Evolutionary conservation across 2,888 invertebrate species (phyloP), one percentile per base, ranked within the genome.

Genomic region (Autographa pulchrina): DNA sequence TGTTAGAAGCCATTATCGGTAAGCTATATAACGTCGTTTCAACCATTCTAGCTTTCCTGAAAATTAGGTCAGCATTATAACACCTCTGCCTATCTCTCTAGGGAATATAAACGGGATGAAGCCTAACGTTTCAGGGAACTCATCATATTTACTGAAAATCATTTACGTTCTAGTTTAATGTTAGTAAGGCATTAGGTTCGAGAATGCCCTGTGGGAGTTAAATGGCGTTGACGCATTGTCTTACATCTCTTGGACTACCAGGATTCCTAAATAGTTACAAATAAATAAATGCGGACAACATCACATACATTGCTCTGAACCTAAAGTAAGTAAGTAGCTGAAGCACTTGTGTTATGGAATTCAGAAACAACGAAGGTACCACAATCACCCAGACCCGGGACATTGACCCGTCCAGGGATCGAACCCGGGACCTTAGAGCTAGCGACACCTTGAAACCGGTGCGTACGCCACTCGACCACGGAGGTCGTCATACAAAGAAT

Each of bases 101-200:
- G 54, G 54, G 54, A 56, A 11, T 48, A 48, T 25, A 25, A 14
- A 16, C n/a, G 48, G 48, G n/a, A 48, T 48, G 48, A n/a, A 48
- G n/a, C 48, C 48, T 48, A 48, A 48, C n/a, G 48, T 48, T 48
- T 48, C 48, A 48, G 38, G 35, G 38, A 7, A 48, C n/a, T 48
- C n/a, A 5, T 48, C n/a, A 48, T 48, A n/a, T 48, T 48, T 48
- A 48, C 48, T n/a, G 48, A 48, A 48, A 48, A 48, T 48, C 48
- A 48, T 48, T 48, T n/a, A 48, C 48, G 54, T 25, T 56, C 54
- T 0, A 25, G 25, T 20, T 48, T 11, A 25, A 25, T 56, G 54
- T 56, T 25, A 25, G 18, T 20, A 3, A 48, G 54, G 25, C 54
- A 56, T 56, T 56, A 56, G 54, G 54, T 25, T 56, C 54, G 20